A percentile compares a stretch with the other conserved stretches of the same genome.
Evolutionary conservation across 2,797 vertebrate species (phyloP).

Genomic region (Gambusia yucatana): DNA sequence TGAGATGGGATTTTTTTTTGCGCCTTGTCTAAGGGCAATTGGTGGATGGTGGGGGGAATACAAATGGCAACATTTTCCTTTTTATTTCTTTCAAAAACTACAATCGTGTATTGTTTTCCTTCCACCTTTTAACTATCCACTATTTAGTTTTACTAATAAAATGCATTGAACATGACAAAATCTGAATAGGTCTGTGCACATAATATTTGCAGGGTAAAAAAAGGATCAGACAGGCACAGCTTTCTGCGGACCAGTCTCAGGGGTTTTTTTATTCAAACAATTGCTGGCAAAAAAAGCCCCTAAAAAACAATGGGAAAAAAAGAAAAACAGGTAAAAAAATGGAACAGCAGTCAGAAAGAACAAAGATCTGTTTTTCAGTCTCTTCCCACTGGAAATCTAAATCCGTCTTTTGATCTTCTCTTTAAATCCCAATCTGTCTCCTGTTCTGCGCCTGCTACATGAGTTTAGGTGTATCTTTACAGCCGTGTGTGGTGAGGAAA

Average conservation of each 20-base stretch:
- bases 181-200: background rate
- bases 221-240: background rate
- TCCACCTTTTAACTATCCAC: background rate
- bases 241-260: constrained; percentile 29
- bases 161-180: background rate
- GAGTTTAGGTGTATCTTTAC: constrained; percentile 10
- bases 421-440: constrained; percentile 10
- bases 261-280: constrained; percentile 37
- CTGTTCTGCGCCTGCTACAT: background rate
- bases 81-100: too few relatives aligned
- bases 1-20: too few relatives aligned
- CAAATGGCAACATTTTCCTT: background rate
- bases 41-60: background rate
- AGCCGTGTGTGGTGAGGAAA: background rate
- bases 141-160: background rate
- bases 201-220: background rate
- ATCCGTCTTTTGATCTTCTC: constrained; percentile 36
- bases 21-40: background rate
- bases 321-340: constrained; percentile 31
- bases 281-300: constrained; percentile 11
- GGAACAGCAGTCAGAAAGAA: constrained; percentile 26
- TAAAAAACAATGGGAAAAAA: constrained; percentile 10
- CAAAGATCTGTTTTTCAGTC: constrained; percentile 31
- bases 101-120: background rate
- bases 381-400: constrained; percentile 39